Percentiles rank a stretch among this genome's conserved stretches.
Evolutionary conservation across 1,140 invertebrate species (phyloP).

Genomic region (Calliopsis andreniformis): DNA sequence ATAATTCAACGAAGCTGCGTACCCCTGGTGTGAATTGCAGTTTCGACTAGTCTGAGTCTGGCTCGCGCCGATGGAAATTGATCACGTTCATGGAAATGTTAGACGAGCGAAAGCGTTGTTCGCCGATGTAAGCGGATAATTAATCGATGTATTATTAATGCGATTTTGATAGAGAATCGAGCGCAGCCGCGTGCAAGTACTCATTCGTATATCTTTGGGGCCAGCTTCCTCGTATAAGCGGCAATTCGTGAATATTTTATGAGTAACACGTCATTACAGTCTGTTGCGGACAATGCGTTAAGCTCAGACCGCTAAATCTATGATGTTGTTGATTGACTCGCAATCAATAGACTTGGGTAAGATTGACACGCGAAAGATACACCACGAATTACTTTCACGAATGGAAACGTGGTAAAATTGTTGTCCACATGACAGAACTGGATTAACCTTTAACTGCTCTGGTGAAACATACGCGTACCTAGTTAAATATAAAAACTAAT

Average conservation of each 20-base stretch:
- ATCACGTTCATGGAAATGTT: conserved; percentile 45
- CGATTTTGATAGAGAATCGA: conserved; percentile 54
- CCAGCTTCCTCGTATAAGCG: conserved; percentile 27
- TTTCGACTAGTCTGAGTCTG: background rate
- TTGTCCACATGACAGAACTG: conserved; percentile 38
- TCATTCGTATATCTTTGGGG: conserved; percentile 53
- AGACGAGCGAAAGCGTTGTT: conserved; percentile 17
- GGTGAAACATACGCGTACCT: too few relatives aligned
- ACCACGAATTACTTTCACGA: conserved; percentile 4
- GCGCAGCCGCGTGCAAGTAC: conserved; percentile 38
- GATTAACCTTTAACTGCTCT: too few relatives aligned
- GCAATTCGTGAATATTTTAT: conserved; percentile 61
- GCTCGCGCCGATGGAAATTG: conserved; percentile 46
- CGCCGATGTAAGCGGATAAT: conserved; percentile 56
- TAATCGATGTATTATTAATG: conserved; percentile 65
- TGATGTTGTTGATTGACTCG: conserved; percentile 53
- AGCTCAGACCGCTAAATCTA: conserved; percentile 58
- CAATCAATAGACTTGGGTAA: conserved; percentile 42
- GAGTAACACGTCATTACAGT: conserved; percentile 48
- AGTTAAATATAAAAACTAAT: too few relatives aligned
- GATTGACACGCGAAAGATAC: conserved; percentile 45
- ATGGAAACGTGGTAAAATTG: too few relatives aligned
- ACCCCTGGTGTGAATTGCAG: conserved; percentile 2
- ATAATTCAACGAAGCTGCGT: conserved; percentile 31
- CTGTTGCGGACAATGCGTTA: conserved; percentile 54